Evolutionary conservation across 2,797 vertebrate species (phyloP).

Genomic region (Sciurus carolinensis): DNA sequence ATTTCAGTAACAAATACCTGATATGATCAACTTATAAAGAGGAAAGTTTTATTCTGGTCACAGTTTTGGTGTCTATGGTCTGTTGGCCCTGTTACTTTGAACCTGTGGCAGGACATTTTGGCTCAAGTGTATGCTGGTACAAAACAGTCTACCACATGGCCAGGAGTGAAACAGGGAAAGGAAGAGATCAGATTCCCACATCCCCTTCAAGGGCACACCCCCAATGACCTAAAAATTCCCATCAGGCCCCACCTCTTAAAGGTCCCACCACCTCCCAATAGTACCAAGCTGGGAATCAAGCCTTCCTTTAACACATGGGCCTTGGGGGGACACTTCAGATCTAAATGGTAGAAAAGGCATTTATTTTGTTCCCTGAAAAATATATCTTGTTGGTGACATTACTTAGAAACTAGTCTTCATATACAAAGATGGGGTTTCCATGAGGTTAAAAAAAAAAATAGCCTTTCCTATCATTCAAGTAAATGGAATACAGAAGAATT

Average conservation of each 20-base stretch:
- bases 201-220: not conserved
- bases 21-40: not conserved
- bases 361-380: slow-evolving; percentile 47
- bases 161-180: not conserved
- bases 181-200: not conserved
- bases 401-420: not conserved
- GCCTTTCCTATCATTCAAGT: not conserved
- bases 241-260: not conserved
- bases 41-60: not conserved
- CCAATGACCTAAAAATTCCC: not conserved
- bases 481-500: not conserved
- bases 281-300: not conserved
- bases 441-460: slow-evolving; percentile 16
- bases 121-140: not conserved
- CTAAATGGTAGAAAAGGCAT: not conserved
- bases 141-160: not conserved
- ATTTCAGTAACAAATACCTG: not conserved
- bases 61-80: not conserved
- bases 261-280: not conserved
- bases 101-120: not conserved
- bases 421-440: not conserved
- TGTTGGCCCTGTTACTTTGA: not conserved
- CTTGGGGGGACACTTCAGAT: not conserved
- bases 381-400: not conserved
- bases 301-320: not conserved